Evolutionary conservation across 2,113 vertebrate genomes (phyloP).

Genomic region (Lonchura striata): DNA sequence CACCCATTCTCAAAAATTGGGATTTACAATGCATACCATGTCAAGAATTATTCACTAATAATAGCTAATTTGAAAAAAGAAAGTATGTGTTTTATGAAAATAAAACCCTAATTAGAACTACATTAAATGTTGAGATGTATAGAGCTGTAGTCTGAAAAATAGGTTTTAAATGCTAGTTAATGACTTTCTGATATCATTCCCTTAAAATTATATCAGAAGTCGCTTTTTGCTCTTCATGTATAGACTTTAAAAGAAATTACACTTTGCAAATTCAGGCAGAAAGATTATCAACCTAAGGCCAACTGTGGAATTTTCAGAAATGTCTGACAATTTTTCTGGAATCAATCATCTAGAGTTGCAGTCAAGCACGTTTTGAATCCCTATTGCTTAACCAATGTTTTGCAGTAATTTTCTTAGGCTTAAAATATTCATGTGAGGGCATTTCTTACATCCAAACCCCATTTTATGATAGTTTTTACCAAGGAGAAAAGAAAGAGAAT

Average conservation of each 20-base stretch:
- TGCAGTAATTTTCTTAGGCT: neutral
- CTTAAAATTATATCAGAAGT: neutral
- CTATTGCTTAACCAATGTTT: neutral
- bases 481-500: neutral
- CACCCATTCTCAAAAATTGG: neutral
- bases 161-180: neutral
- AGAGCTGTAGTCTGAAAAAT: neutral
- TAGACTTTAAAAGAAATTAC: neutral
- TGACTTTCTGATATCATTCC: neutral
- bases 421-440: neutral
- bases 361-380: neutral
- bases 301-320: neutral
- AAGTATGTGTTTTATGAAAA: neutral
- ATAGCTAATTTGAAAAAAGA: neutral
- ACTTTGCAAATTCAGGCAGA: neutral
- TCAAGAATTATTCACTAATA: neutral
- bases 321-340: neutral
- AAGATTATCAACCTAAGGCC: neutral
- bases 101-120: neutral
- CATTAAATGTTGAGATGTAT: neutral
- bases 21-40: neutral
- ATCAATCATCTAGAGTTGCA: neutral
- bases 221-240: neutral
- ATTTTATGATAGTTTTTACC: neutral
- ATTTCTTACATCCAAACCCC: neutral